Base-by-base conservation (phyloP, 2,888 invertebrate genomes). In the Chirona hameri region DNA sequence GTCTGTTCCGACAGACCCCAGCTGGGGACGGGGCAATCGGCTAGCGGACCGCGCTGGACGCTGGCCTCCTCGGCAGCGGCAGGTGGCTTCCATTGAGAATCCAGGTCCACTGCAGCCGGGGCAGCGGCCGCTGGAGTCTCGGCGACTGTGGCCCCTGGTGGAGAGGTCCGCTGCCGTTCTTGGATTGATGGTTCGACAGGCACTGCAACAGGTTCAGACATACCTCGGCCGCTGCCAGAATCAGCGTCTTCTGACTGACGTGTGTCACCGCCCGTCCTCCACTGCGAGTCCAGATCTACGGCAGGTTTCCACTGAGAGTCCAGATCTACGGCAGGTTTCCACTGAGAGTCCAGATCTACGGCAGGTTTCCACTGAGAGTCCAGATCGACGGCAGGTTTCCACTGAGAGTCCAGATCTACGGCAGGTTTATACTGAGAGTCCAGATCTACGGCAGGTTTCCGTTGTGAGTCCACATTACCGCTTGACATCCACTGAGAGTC, bases 321-420 rank as follows among this genome's bases (percentile, higher is more conserved):
- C 72, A 72, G 72, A 72, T 72, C 72, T 18, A 72, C 57, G 21
- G 57, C 57, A 57, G 57, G 57, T 21, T 57, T 60, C 60, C 60
- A 60, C 60, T 60, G 60, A 60, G 60, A 24, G n/a, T 60, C 60
- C 24, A n/a, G 60, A 24, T 60, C n/a, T 21, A 60, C n/a, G 21
- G 57, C 57, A 15, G 57, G 57, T 21, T 57, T 60, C n/a, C n/a
- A 60, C 60, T 60, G 60, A 60, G 60, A 24, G 10, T 60, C 60
- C 24, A n/a, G 60, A 24, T 60, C n/a, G n/a, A 60, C 60, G 5
- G 10, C 57, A 57, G 57, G 21, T 21, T 15, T 57, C 15, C 14
- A 21, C 21, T 57, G 57, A 21, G 18, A 9, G 57, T 57, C 57
- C 10, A 57, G 10, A 57, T 57, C n/a, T 5, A 60, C 24, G 24